These are phyloP conservation scores for Drosophila navojoa DNA, from an alignment of 1,140 invertebrate species.

Conservation along the genomic window DNA sequence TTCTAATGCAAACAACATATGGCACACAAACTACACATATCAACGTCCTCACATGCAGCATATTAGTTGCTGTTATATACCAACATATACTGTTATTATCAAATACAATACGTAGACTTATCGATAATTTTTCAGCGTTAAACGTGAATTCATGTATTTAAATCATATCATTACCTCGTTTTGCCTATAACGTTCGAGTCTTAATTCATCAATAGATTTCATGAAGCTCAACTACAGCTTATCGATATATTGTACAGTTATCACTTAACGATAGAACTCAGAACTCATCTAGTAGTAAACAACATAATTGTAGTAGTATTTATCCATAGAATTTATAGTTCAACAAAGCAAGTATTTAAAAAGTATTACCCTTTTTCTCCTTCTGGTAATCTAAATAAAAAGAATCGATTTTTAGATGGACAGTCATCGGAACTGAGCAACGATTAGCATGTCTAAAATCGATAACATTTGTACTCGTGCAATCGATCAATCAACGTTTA, in stretches of 20 bases:
- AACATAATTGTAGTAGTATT: neutral
- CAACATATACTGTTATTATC: neutral
- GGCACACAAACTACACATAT: conserved; percentile 25
- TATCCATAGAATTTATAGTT: neutral
- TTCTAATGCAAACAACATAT: conserved; percentile 1
- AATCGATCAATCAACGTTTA: neutral
- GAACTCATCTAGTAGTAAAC: no score
- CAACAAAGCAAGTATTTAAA: no score
- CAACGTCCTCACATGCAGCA: conserved; percentile 15
- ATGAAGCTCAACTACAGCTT: neutral
- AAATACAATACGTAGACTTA: neutral
- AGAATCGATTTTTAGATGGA: neutral
- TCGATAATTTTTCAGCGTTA: neutral
- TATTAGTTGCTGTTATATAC: conserved; percentile 2
- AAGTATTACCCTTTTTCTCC: neutral
- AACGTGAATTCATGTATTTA: neutral
- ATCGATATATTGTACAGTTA: no score
- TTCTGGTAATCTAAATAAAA: neutral
- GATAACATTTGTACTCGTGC: neutral
- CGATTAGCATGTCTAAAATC: neutral
- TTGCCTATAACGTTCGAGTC: neutral
- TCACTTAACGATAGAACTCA: neutral
- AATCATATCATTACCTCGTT: neutral
- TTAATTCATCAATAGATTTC: neutral
- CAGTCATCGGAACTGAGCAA: neutral